Evolutionary conservation across 2,888 invertebrate species (phyloP).

Genomic region (Macrophya annulata): DNA sequence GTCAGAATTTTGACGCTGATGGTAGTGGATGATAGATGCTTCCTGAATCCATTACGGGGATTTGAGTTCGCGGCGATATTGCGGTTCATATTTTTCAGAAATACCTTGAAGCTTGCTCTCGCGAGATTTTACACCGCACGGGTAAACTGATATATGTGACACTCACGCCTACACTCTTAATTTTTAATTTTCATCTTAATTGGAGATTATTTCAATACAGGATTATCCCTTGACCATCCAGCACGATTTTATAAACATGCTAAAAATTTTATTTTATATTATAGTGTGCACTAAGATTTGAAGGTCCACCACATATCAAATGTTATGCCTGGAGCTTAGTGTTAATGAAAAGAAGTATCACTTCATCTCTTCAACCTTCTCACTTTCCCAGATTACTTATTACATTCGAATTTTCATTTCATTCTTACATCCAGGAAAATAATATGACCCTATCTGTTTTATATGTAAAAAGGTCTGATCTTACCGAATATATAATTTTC

Average conservation of each 20-base stretch:
- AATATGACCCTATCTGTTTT: background rate
- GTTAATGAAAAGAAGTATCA: too few relatives aligned
- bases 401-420: background rate
- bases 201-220: background rate
- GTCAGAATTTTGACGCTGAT: slow-evolving; percentile 70
- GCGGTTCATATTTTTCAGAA: slow-evolving; percentile 32
- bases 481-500: background rate
- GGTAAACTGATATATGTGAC: background rate
- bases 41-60: slow-evolving; percentile 51
- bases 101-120: background rate
- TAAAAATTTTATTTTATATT: too few relatives aligned
- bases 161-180: background rate
- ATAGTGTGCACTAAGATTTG: too few relatives aligned
- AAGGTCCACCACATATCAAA: too few relatives aligned
- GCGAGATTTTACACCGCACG: background rate
- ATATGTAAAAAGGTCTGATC: background rate
- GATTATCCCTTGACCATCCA: background rate
- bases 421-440: background rate
- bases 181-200: background rate
- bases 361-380: background rate
- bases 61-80: slow-evolving; percentile 57
- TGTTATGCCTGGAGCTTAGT: too few relatives aligned
- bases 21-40: slow-evolving; percentile 69
- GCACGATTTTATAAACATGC: too few relatives aligned
- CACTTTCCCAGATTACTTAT: background rate